These are phyloP conservation scores for Thymelicus lineola DNA, from an alignment of 2,888 invertebrate species.

Conservation along the genomic window DNA sequence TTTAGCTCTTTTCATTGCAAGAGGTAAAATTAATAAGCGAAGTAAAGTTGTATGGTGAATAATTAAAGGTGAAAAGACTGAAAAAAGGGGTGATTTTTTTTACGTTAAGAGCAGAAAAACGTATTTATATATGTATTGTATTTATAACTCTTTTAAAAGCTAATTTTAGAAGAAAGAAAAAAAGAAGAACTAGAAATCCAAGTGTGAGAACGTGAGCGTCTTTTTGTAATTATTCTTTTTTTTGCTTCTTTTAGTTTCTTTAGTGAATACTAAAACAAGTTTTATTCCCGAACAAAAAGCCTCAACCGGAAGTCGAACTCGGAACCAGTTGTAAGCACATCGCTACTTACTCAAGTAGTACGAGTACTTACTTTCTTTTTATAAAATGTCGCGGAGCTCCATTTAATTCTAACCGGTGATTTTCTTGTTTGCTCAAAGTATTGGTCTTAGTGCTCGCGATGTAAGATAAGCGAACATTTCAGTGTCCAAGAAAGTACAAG, in stretches of 20 bases:
- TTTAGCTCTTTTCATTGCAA: too few relatives aligned
- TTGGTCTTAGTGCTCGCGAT: background rate
- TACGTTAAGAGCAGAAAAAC: background rate
- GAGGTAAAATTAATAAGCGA: background rate
- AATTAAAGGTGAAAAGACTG: too few relatives aligned
- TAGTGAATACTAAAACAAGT: too few relatives aligned
- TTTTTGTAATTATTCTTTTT: too few relatives aligned
- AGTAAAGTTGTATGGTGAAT: background rate
- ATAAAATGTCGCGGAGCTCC: conserved; percentile 23
- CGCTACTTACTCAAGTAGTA: conserved; percentile 21
- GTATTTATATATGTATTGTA: too few relatives aligned
- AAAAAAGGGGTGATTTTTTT: background rate
- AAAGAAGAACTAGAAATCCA: too few relatives aligned
- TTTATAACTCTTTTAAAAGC: too few relatives aligned
- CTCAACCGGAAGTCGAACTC: conserved; percentile 24
- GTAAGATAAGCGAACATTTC: background rate
- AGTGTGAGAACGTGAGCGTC: too few relatives aligned
- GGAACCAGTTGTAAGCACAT: conserved; percentile 16
- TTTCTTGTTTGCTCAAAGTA: conserved; percentile 32
- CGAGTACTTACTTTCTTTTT: conserved; percentile 35
- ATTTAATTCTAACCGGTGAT: conserved; percentile 34
- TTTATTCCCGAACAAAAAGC: background rate
- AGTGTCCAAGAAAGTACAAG: too few relatives aligned
- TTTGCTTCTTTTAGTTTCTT: too few relatives aligned
- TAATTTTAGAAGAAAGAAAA: too few relatives aligned